These are phyloP conservation scores for Cataglyphis albicans DNA, from an alignment of 2,888 invertebrate genomes.

Conservation along the genomic window DNA sequence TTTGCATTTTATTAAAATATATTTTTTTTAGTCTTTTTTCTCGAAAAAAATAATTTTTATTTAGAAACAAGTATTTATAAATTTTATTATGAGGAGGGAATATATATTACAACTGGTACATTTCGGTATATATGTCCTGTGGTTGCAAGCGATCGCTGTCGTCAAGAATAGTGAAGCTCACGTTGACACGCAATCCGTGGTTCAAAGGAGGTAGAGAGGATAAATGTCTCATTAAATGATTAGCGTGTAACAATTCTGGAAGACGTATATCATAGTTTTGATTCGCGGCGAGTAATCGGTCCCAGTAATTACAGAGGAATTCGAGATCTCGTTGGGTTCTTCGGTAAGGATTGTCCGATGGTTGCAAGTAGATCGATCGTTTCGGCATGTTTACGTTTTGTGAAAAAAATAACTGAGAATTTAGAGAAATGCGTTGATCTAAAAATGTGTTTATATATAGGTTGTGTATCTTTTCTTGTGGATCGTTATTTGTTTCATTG, in stretches of 20 bases:
- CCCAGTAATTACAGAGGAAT: conserved; percentile 43
- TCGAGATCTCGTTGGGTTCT: conserved; percentile 54
- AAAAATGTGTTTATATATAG: conserved; percentile 42
- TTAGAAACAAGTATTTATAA: neutral
- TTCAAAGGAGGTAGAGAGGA: conserved; percentile 11
- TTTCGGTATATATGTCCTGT: conserved; percentile 16
- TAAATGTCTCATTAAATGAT: conserved; percentile 44
- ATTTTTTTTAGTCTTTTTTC: neutral
- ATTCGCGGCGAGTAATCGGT: conserved; percentile 29
- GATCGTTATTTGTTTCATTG: conserved; percentile 47
- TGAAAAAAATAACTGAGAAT: conserved; percentile 50
- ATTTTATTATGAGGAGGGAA: neutral
- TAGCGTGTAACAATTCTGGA: conserved; percentile 34
- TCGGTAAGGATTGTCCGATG: conserved; percentile 31
- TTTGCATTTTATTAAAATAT: neutral
- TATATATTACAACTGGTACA: conserved; percentile 37
- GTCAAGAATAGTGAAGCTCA: conserved; percentile 62
- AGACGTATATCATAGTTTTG: conserved; percentile 42
- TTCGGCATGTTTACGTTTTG: conserved; percentile 64
- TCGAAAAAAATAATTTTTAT: neutral
- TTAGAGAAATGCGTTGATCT: conserved; percentile 37
- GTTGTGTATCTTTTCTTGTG: neutral
- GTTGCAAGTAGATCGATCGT: conserved; percentile 51
- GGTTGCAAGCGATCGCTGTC: conserved; percentile 34
- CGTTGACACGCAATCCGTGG: conserved; percentile 54